These are phyloP conservation scores for Volucella bombylans DNA, from an alignment of 2,888 invertebrate genomes.

Conservation along the genomic window DNA sequence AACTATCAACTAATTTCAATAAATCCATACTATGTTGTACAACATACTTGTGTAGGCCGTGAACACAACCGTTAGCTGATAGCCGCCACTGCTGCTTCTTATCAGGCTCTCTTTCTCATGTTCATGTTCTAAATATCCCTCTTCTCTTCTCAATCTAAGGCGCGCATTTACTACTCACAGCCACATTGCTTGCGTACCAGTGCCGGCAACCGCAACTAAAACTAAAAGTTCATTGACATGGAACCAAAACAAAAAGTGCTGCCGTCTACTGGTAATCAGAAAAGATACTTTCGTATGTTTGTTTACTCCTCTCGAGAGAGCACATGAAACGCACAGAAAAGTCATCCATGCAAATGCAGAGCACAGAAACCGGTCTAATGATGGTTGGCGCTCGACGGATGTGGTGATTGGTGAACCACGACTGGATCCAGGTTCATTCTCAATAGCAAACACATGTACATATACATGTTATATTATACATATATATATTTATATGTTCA, in stretches of 20 bases:
- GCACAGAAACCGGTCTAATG: constrained; percentile 64
- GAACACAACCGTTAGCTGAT: constrained; percentile 3
- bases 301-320: constrained; percentile 41
- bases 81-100: constrained; percentile 37
- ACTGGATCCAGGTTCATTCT: constrained; percentile 34
- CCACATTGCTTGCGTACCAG: constrained; percentile 46
- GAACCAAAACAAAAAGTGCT: constrained; percentile 72
- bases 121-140: constrained; percentile 57
- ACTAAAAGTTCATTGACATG: constrained; percentile 70
- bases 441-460: constrained; percentile 48
- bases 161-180: constrained; percentile 55
- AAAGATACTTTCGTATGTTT: constrained; percentile 38
- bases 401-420: constrained; percentile 4
- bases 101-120: constrained; percentile 50
- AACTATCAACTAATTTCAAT: neutral
- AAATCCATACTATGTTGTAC: constrained; percentile 23
- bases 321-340: constrained; percentile 61
- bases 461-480: neutral
- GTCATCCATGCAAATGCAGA: constrained; percentile 71
- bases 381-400: constrained; percentile 1
- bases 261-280: constrained; percentile 63
- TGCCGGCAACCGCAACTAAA: constrained; percentile 40
- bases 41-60: constrained; percentile 30
- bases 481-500: neutral
- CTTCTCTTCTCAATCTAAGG: constrained; percentile 57